These are phyloP conservation scores for Lamproptera curius DNA, from an alignment of 2,888 invertebrate genomes.

Conservation along the genomic window DNA sequence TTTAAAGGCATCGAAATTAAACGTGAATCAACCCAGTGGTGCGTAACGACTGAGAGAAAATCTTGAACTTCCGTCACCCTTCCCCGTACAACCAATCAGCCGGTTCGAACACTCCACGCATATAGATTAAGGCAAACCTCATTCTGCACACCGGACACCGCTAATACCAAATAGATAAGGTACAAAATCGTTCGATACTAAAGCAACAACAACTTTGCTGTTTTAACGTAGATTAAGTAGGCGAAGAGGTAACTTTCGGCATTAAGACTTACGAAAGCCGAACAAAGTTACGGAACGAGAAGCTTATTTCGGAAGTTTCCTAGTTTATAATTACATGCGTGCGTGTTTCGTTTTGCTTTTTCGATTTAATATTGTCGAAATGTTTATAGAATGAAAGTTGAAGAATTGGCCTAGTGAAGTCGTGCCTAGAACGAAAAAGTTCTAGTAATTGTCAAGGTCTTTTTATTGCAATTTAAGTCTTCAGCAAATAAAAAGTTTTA, in stretches of 20 bases:
- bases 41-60: conserved; percentile 58
- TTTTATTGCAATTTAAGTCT: no score
- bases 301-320: conserved; percentile 21
- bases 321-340: conserved; percentile 23
- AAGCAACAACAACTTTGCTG: conserved; percentile 1
- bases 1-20: conserved; percentile 41
- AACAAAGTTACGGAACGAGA: conserved; percentile 21
- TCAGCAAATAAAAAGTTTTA: no score
- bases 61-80: conserved; percentile 47
- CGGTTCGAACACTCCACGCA: conserved; percentile 47
- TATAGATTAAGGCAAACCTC: conserved; percentile 48
- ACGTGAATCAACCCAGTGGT: conserved; percentile 55
- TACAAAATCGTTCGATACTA: conserved; percentile 23
- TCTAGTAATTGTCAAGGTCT: no score
- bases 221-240: conserved; percentile 31
- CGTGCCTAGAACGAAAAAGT: no score
- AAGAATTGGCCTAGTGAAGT: no score
- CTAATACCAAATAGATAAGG: conserved; percentile 29
- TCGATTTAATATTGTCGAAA: conserved; percentile 3
- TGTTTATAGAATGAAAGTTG: no score
- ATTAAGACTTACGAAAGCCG: conserved; percentile 22
- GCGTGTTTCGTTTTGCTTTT: conserved; percentile 14
- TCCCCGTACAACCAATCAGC: conserved; percentile 63
- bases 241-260: conserved; percentile 21
- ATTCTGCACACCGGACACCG: conserved; percentile 19